Conservation (phyloP, 2,888 invertebrate species). For the Brassicogethes aeneus region DNA sequence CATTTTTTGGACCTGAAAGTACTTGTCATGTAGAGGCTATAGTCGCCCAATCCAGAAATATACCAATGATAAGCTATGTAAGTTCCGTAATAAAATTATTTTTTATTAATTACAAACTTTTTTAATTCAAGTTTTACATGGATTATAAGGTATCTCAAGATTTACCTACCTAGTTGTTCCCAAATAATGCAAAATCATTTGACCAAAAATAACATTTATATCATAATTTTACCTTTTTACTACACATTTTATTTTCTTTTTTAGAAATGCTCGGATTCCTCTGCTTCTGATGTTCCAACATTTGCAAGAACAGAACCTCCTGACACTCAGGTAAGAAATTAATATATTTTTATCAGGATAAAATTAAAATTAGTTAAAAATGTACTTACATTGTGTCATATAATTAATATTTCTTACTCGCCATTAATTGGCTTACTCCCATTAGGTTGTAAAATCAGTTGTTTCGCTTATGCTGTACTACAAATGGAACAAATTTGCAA, state of each 20-base stretch:
- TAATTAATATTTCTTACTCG: too few species aligned
- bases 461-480: constrained; percentile 84
- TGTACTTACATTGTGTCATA: background rate
- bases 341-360: background rate
- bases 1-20: constrained; percentile 94
- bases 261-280: constrained; percentile 91
- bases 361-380: background rate
- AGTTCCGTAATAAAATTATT: constrained; percentile 43
- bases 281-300: constrained; percentile 78
- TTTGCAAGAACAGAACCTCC: constrained; percentile 93
- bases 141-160: too few species aligned
- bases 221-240: background rate
- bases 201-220: background rate
- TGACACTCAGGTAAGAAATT: constrained; percentile 76
- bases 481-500: constrained; percentile 89
- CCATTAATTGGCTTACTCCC: too few species aligned
- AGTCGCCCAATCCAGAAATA: constrained; percentile 85
- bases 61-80: constrained; percentile 96
- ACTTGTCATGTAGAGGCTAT: constrained; percentile 91
- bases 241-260: too few species aligned
- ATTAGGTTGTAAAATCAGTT: constrained; percentile 91
- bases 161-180: too few species aligned
- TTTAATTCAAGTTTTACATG: too few species aligned
- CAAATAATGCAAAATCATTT: too few species aligned
- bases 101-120: too few species aligned